phyloP scores from a whole-genome alignment of 2,888 invertebrate genomes.

The Mythimna lalbum region DNA sequence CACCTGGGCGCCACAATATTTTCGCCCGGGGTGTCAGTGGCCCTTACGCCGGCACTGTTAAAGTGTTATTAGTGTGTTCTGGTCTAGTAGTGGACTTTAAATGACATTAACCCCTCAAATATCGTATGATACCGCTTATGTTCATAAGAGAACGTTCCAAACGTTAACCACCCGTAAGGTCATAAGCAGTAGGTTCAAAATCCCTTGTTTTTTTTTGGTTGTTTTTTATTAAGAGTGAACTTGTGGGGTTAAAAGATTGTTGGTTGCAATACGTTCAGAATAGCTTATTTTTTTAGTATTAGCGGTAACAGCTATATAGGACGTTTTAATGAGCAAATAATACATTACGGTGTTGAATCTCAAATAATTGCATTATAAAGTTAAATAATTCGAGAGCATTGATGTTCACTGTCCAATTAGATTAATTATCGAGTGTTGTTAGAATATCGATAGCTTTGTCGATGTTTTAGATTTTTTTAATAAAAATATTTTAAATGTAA shows the following conservation, averaged over 20 bases:
- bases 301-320: slow-evolving; percentile 38
- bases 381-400: slow-evolving; percentile 44
- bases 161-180: too few species aligned
- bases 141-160: too few species aligned
- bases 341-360: slow-evolving; percentile 34
- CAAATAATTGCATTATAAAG: slow-evolving; percentile 43
- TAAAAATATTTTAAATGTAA: not conserved
- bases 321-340: slow-evolving; percentile 39
- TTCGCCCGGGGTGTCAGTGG: too few species aligned
- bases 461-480: slow-evolving; percentile 14
- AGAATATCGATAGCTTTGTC: slow-evolving; percentile 36
- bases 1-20: too few species aligned
- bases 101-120: too few species aligned
- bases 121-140: too few species aligned
- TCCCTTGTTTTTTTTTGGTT: too few species aligned
- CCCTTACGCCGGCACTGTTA: too few species aligned
- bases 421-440: slow-evolving; percentile 20
- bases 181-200: too few species aligned
- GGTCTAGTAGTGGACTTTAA: too few species aligned
- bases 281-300: not conserved
- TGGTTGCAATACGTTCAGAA: not conserved
- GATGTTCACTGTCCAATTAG: slow-evolving; percentile 29
- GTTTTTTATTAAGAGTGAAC: too few species aligned
- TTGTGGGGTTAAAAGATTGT: not conserved
- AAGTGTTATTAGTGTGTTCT: too few species aligned